Percentiles rank a stretch among this genome's conserved stretches.
These are phyloP conservation scores for Paralinhomoeus sp. DNA, from an alignment of 2,888 invertebrate genomes.

Conservation along the genomic window DNA sequence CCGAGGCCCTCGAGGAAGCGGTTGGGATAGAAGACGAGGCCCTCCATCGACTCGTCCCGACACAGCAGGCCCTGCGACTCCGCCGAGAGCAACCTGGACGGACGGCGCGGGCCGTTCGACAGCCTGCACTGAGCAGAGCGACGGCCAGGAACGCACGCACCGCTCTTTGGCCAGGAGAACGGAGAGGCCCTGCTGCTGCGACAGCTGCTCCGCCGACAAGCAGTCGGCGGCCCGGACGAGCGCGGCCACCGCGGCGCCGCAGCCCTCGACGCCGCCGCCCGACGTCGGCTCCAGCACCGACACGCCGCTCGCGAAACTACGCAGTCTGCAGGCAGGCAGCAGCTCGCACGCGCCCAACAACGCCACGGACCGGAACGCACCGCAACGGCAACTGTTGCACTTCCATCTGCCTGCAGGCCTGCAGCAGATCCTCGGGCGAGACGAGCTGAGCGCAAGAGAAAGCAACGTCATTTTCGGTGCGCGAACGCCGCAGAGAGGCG, in stretches of 20 bases:
- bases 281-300: conserved; percentile 68
- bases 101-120: too few species aligned
- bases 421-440: conserved; percentile 83
- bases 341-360: neutral
- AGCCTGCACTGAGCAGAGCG: neutral
- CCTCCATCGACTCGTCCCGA: conserved; percentile 82
- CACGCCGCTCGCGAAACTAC: conserved; percentile 78
- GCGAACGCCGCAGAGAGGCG: neutral
- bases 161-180: conserved; percentile 66
- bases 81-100: conserved; percentile 52
- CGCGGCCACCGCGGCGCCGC: conserved; percentile 26
- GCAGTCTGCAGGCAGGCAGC: conserved; percentile 38
- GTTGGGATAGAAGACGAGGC: conserved; percentile 79
- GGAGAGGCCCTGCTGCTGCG: conserved; percentile 57
- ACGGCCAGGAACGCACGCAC: conserved; percentile 14
- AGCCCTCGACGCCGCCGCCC: conserved; percentile 34
- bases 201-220: conserved; percentile 62
- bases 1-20: conserved; percentile 33
- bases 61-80: conserved; percentile 67
- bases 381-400: conserved; percentile 26
- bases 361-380: conserved; percentile 11
- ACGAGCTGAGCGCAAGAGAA: conserved; percentile 36
- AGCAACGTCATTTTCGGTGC: neutral
- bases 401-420: conserved; percentile 46
- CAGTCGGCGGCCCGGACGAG: conserved; percentile 36